phyloP scores from a whole-genome alignment of 37 sponge, comb jelly and placozoan genomes.

The Mnemiopsis leidyi region DNA sequence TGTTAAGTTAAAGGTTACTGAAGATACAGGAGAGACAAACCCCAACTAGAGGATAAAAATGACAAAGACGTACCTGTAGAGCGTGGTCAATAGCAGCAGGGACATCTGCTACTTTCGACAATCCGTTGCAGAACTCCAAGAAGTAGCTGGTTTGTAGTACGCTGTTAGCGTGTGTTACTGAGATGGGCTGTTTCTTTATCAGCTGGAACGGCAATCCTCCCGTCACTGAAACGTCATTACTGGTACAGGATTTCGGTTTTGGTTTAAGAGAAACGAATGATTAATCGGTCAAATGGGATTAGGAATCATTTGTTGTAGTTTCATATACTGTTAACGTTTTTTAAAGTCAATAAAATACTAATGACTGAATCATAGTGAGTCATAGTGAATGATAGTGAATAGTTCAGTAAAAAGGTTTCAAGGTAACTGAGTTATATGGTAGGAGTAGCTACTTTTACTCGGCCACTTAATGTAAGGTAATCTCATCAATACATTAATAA shows the following conservation, averaged over 20 bases:
- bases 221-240: neutral
- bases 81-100: constrained; percentile 56
- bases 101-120: constrained; percentile 29
- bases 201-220: constrained; percentile 45
- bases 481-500: neutral
- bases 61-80: constrained; percentile 57
- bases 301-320: no score
- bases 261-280: no score
- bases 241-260: neutral
- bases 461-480: neutral
- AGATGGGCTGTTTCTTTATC: constrained; percentile 53
- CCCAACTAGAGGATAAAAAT: no score
- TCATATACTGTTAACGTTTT: no score
- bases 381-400: no score
- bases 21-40: no score
- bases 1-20: no score
- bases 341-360: no score
- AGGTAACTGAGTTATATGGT: no score
- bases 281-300: no score
- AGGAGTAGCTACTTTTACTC: neutral
- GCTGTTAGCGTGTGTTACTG: neutral
- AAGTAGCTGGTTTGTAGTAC: constrained; percentile 29
- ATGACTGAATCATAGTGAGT: no score
- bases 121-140: constrained; percentile 40
- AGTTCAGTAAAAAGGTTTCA: no score